Evolutionary conservation across 2,888 invertebrate species (phyloP).

Genomic region (Neocrepidodera transversa): DNA sequence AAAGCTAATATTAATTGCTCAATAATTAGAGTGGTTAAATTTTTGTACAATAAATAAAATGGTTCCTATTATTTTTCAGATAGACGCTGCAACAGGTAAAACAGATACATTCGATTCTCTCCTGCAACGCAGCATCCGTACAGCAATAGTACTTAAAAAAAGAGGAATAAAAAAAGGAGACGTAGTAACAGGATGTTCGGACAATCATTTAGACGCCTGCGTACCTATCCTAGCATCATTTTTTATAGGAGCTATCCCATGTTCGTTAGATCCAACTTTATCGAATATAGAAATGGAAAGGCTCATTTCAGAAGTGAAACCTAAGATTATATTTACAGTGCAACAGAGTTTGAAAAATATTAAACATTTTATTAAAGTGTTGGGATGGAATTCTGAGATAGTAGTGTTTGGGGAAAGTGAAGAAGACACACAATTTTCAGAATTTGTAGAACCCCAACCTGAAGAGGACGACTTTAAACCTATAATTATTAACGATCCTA

Average conservation of each 20-base stretch:
- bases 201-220: slow-evolving; percentile 59
- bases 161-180: slow-evolving; percentile 59
- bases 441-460: slow-evolving; percentile 40
- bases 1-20: too few relatives aligned
- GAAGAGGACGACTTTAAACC: slow-evolving; percentile 45
- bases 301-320: slow-evolving; percentile 46
- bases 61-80: slow-evolving; percentile 38
- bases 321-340: slow-evolving; percentile 49
- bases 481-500: slow-evolving; percentile 28
- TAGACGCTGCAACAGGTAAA: slow-evolving; percentile 54
- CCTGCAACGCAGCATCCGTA: slow-evolving; percentile 58
- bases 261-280: slow-evolving; percentile 46
- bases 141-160: slow-evolving; percentile 58
- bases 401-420: slow-evolving; percentile 47
- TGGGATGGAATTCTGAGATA: slow-evolving; percentile 40
- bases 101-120: slow-evolving; percentile 59
- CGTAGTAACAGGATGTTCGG: slow-evolving; percentile 61
- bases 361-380: slow-evolving; percentile 37
- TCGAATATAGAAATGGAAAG: slow-evolving; percentile 44
- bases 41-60: too few relatives aligned
- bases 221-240: slow-evolving; percentile 62
- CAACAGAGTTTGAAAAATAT: slow-evolving; percentile 40
- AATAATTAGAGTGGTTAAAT: too few relatives aligned
- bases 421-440: slow-evolving; percentile 35
- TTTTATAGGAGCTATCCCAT: slow-evolving; percentile 58